These are phyloP conservation scores for Brassicogethes aeneus DNA, from an alignment of 2,888 invertebrate species.

Conservation along the genomic window DNA sequence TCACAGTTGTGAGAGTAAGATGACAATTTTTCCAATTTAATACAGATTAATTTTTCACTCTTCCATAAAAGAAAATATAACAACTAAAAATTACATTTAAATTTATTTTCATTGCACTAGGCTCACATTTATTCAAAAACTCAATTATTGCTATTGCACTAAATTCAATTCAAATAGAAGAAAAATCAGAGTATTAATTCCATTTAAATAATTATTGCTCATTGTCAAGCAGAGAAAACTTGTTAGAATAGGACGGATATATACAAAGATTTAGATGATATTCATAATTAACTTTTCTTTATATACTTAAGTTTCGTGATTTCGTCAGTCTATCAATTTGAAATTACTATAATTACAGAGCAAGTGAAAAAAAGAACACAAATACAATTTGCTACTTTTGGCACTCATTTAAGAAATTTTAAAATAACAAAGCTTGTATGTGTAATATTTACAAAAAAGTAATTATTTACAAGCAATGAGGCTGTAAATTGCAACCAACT, in stretches of 20 bases:
- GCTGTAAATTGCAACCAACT: no score
- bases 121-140: background rate
- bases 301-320: background rate
- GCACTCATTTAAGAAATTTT: no score
- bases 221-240: background rate
- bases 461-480: no score
- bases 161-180: no score
- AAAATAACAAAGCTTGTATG: no score
- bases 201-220: background rate
- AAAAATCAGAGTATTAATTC: background rate
- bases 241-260: background rate
- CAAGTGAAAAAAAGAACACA: no score
- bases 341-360: no score
- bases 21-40: no score
- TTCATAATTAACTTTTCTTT: background rate
- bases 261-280: background rate
- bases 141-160: background rate
- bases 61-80: background rate
- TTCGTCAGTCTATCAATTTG: no score
- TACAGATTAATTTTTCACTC: background rate
- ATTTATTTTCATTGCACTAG: background rate
- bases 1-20: slow-evolving; percentile 5
- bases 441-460: no score
- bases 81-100: background rate
- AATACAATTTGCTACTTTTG: no score